Percentiles rank a stretch among this genome's conserved stretches.
Conservation (phyloP, 2,797 vertebrate genomes). For the Garrulus glandarius region DNA sequence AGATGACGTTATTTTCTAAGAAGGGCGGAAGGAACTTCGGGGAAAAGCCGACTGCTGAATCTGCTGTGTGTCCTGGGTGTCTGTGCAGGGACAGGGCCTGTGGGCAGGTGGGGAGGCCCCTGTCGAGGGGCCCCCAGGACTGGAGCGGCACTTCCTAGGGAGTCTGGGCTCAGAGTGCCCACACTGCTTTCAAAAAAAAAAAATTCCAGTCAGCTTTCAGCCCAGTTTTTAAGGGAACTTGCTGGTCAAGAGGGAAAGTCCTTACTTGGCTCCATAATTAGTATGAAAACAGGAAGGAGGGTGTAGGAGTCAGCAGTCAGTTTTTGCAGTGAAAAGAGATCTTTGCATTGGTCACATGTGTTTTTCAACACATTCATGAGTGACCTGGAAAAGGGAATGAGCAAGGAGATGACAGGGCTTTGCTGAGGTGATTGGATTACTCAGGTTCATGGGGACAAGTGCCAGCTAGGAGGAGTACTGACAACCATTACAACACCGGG, state of each 20-base stretch:
- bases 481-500: neutral
- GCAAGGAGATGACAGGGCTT: neutral
- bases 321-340: neutral
- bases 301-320: conserved; percentile 3
- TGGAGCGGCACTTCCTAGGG: neutral
- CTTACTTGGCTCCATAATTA: neutral
- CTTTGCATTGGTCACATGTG: neutral
- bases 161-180: neutral
- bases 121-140: neutral
- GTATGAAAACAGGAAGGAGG: conserved; percentile 41
- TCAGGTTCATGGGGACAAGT: neutral
- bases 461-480: conserved; percentile 23
- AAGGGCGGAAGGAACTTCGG: conserved; percentile 1
- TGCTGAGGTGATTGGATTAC: conserved; percentile 7
- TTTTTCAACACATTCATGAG: neutral
- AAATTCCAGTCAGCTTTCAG: neutral
- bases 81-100: neutral
- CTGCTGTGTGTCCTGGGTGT: neutral
- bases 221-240: neutral
- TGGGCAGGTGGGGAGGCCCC: neutral
- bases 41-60: neutral
- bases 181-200: neutral
- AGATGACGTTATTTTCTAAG: neutral
- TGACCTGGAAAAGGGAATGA: conserved; percentile 36
- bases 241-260: neutral